Evolutionary conservation across 2,797 vertebrate species (phyloP), one percentile per base, ranked within the genome.

Genomic region (Arrhamphus sclerolepis): DNA sequence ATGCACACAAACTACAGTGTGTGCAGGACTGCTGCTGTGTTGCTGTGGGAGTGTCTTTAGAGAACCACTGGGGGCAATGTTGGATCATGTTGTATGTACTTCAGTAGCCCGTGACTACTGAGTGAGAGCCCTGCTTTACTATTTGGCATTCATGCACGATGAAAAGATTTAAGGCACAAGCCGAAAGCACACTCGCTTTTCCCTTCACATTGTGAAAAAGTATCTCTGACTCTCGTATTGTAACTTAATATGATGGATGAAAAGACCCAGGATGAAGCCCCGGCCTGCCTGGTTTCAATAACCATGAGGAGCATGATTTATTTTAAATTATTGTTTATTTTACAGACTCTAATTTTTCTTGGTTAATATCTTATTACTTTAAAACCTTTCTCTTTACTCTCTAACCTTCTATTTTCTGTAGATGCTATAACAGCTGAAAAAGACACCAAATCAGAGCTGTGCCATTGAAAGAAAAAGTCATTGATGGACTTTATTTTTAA

Each of bases 211-310:
- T 21, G 21, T 49, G 44, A 43, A 13, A 46, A 56, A 54, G 22
- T 46, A 51, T 66, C 11, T 72, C 56, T 31, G 19, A 57, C 43
- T 59, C 40, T 20, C 56, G 22, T 13, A 57, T 38, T 62, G 59
- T 63, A 55, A 69, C 48, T 70, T 79, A 81, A 85, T 78, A 14
- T 19, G 66, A n/a, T n/a, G n/a, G n/a, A n/a, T n/a, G n/a, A n/a
- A n/a, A n/a, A n/a, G n/a, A 80, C 59, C 66, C 77, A 75, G 68
- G 20, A 18, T 41, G 56, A 65, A 50, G 47, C 47, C 77, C 66
- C 60, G 62, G 70, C 28, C 64, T 72, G 70, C 66, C 73, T 88
- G 82, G 62, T 79, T 87, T 75, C 42, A 46, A 87, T 84, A 85
- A 78, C 29, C 53, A 21, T 7, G 40, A 56, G 17, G 44, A 68